Conservation (phyloP, 2,113 vertebrate genomes). For the Elephantulus edwardii region DNA sequence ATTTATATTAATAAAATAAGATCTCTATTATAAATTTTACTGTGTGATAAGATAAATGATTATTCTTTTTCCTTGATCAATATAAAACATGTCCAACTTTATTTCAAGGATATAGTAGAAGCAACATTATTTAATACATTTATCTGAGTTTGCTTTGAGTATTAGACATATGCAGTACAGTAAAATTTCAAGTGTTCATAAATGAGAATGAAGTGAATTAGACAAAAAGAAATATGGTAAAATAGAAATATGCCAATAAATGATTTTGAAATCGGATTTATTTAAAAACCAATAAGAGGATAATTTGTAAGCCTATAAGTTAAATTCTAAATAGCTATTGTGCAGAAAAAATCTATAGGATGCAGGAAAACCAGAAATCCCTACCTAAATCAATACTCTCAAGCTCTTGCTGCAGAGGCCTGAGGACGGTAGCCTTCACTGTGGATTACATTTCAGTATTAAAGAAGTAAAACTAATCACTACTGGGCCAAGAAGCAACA, state of each 20-base stretch:
- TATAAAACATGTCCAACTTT: not conserved
- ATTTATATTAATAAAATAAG: not conserved
- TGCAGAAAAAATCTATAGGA: not conserved
- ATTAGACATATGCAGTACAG: not conserved
- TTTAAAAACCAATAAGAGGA: too few relatives aligned
- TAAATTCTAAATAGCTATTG: not conserved
- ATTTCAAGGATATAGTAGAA: not conserved
- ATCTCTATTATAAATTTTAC: not conserved
- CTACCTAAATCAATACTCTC: too few relatives aligned
- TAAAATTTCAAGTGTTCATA: not conserved
- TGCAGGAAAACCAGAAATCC: not conserved
- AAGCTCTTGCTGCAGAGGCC: too few relatives aligned
- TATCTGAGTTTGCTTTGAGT: not conserved
- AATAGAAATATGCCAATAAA: too few relatives aligned
- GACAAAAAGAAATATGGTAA: not conserved
- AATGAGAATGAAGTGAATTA: slow-evolving; percentile 13
- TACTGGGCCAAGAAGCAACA: not conserved
- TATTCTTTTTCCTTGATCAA: not conserved
- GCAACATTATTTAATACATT: not conserved
- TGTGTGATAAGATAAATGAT: not conserved
- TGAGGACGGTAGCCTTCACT: too few relatives aligned
- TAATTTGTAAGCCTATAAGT: not conserved
- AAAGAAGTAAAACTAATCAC: too few relatives aligned
- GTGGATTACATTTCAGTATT: too few relatives aligned
- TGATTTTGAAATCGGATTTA: too few relatives aligned